Evolutionary conservation across 2,113 vertebrate species (phyloP).

Genomic region (Bubo blakistoni): DNA sequence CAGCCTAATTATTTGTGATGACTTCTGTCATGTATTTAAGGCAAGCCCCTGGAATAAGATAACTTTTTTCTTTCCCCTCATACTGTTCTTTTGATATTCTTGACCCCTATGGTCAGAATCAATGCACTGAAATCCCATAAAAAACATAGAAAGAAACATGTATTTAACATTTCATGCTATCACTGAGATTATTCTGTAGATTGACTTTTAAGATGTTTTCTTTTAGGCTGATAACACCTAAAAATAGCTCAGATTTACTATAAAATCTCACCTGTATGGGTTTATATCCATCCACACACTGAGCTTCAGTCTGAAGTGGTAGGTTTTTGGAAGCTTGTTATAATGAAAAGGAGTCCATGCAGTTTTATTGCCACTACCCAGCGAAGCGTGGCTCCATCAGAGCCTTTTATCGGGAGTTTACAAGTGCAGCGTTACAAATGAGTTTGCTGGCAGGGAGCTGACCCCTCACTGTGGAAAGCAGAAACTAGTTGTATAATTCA

Average conservation of each 20-base stretch:
- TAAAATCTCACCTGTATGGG: not conserved
- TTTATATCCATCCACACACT: not conserved
- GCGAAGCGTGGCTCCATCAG: not conserved
- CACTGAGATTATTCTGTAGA: not conserved
- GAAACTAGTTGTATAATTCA: slow-evolving; percentile 21
- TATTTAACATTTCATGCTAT: not conserved
- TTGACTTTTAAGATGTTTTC: not conserved
- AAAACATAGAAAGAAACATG: not conserved
- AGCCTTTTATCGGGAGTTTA: slow-evolving; percentile 39
- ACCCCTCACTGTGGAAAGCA: slow-evolving; percentile 14
- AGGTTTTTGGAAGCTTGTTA: not conserved
- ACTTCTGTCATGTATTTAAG: slow-evolving; percentile 73
- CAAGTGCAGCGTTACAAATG: slow-evolving; percentile 43
- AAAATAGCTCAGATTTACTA: not conserved
- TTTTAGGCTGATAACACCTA: not conserved
- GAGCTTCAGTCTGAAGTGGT: not conserved
- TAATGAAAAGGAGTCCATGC: not conserved
- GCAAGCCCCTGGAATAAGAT: slow-evolving; percentile 54
- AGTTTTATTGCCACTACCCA: not conserved
- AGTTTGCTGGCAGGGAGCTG: slow-evolving; percentile 42
- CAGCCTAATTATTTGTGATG: slow-evolving; percentile 80
- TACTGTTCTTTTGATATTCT: slow-evolving; percentile 38
- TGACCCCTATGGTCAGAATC: not conserved
- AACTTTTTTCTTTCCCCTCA: not conserved
- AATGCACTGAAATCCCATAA: not conserved